These are phyloP conservation scores for Dorcus hopei DNA, from an alignment of 2,888 invertebrate species.

Conservation along the genomic window DNA sequence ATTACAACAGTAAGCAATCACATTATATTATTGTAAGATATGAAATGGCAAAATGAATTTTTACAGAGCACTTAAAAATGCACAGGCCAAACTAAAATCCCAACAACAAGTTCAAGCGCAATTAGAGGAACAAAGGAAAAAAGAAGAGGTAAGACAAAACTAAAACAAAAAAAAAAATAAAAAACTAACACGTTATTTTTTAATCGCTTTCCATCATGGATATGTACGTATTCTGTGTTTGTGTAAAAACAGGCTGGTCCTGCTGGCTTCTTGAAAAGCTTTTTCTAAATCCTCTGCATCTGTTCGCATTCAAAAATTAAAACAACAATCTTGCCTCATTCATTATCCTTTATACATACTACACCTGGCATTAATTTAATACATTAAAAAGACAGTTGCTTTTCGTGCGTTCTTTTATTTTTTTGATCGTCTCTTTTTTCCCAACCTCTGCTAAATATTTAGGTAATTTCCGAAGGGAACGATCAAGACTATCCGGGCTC, in stretches of 20 bases:
- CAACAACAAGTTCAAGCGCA: slow-evolving; percentile 79
- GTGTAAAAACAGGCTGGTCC: slow-evolving; percentile 70
- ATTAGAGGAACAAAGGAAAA: slow-evolving; percentile 55
- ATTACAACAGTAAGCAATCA: slow-evolving; percentile 76
- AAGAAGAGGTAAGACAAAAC: slow-evolving; percentile 60
- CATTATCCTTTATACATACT: slow-evolving; percentile 27
- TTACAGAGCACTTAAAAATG: slow-evolving; percentile 82
- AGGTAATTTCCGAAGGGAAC: slow-evolving; percentile 19
- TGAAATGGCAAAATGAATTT: not conserved
- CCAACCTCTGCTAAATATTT: slow-evolving; percentile 20
- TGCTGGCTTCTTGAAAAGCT: slow-evolving; percentile 92
- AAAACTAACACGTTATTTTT: slow-evolving; percentile 21
- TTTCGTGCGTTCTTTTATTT: slow-evolving; percentile 17
- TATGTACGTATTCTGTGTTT: slow-evolving; percentile 31
- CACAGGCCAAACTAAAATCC: slow-evolving; percentile 85
- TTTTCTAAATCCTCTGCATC: slow-evolving; percentile 66
- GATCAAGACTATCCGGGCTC: slow-evolving; percentile 2
- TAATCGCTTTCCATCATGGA: slow-evolving; percentile 33
- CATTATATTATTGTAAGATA: too few relatives aligned
- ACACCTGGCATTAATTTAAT: slow-evolving; percentile 2
- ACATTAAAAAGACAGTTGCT: slow-evolving; percentile 16
- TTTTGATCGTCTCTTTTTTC: slow-evolving; percentile 17
- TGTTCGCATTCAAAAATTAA: slow-evolving; percentile 23
- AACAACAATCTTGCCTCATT: slow-evolving; percentile 45
- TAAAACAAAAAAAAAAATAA: not conserved